Conservation (phyloP, 1,140 invertebrate genomes). For the Oscheius sp. region DNA sequence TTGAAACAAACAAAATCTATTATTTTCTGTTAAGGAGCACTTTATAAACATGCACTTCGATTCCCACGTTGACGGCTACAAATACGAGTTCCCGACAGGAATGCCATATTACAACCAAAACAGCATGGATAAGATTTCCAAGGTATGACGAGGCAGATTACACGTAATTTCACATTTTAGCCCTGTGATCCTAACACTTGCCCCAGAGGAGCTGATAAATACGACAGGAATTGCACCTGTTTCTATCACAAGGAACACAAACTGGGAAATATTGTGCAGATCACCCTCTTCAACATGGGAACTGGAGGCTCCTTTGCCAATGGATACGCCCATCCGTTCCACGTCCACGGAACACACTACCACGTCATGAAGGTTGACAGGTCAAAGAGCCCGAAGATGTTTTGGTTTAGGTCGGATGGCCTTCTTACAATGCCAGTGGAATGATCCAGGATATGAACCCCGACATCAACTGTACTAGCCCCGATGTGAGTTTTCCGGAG, state of each 20-base stretch:
- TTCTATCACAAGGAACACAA: conserved; percentile 53
- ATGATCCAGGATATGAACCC: conserved; percentile 27
- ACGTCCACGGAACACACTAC: conserved; percentile 58
- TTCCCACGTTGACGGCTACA: conserved; percentile 55
- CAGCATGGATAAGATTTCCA: conserved; percentile 35
- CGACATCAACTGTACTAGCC: conserved; percentile 22
- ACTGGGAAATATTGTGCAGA: conserved; percentile 50
- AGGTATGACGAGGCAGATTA: conserved; percentile 35
- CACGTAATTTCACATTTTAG: neutral
- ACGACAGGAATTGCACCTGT: conserved; percentile 48
- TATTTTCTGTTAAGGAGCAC: conserved; percentile 43
- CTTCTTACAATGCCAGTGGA: conserved; percentile 20
- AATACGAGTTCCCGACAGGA: conserved; percentile 50
- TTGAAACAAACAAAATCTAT: neutral
- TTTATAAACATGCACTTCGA: conserved; percentile 60
- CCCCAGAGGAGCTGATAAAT: conserved; percentile 11
- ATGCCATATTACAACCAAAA: conserved; percentile 53
- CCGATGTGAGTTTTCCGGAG: neutral
- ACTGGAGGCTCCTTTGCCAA: conserved; percentile 45
- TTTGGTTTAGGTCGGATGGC: conserved; percentile 48
- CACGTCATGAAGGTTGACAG: conserved; percentile 56
- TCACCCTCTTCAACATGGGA: conserved; percentile 61
- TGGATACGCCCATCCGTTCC: conserved; percentile 56
- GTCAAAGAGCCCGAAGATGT: too few relatives aligned
- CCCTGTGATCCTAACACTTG: conserved; percentile 6